Conservation (phyloP, 1,140 invertebrate species). For the Nomia melanderi region DNA sequence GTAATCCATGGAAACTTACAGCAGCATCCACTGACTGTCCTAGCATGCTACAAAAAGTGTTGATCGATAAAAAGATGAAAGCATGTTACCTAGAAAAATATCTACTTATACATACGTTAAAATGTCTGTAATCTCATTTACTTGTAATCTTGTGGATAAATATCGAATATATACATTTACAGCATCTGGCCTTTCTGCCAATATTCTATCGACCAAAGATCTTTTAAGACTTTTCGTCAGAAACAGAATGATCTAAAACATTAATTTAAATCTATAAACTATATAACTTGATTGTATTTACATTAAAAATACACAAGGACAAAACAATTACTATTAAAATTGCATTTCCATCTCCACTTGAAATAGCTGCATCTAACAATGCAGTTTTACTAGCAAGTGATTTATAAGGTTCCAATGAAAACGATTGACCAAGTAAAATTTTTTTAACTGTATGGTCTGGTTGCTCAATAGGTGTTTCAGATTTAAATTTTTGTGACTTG, state of each 20-base stretch:
- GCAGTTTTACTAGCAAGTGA: constrained; percentile 80
- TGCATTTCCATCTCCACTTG: constrained; percentile 81
- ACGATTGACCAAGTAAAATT: constrained; percentile 78
- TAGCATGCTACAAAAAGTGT: constrained; percentile 78
- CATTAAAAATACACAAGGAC: constrained; percentile 25
- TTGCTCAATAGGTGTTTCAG: constrained; percentile 65
- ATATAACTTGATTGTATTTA: constrained; percentile 17
- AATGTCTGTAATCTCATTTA: constrained; percentile 80
- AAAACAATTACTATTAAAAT: constrained; percentile 77
- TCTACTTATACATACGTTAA: constrained; percentile 77
- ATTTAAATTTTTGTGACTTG: constrained; percentile 22
- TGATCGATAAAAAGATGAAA: constrained; percentile 30
- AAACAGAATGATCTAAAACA: constrained; percentile 80
- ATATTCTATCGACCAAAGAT: constrained; percentile 78
- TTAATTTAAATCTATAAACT: constrained; percentile 1
- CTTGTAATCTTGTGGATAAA: constrained; percentile 79
- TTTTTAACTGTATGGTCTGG: constrained; percentile 76
- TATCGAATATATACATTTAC: constrained; percentile 81
- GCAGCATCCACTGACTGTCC: constrained; percentile 79
- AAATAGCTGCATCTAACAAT: constrained; percentile 80
- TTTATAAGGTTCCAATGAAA: constrained; percentile 81
- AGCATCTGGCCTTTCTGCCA: constrained; percentile 78
- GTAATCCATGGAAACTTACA: constrained; percentile 69
- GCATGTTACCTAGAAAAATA: neutral
- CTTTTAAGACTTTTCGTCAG: constrained; percentile 81